Evolutionary conservation across 53 echinoderm and acorn worm genomes (phyloP).

Genomic region (Paracentrotus lividus): DNA sequence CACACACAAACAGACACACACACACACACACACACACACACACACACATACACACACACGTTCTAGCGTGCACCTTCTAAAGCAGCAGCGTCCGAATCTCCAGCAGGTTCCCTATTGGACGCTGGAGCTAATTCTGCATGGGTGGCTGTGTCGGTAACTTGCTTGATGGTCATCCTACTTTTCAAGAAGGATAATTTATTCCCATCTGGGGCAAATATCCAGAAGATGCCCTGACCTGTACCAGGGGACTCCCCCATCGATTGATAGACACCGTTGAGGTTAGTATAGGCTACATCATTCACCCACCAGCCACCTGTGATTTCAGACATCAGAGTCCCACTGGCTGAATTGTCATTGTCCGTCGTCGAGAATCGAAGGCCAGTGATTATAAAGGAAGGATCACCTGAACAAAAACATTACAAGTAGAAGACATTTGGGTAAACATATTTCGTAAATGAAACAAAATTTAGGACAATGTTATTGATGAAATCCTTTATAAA

Average conservation of each 20-base stretch:
- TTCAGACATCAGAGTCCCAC: not conserved
- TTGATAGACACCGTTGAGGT: constrained; percentile 59
- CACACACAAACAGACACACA: too few relatives aligned
- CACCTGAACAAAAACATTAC: not conserved
- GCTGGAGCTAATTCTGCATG: not conserved
- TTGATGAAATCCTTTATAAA: too few relatives aligned
- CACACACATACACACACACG: too few relatives aligned
- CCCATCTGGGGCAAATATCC: not conserved
- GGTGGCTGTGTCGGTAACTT: not conserved
- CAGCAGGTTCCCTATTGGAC: not conserved
- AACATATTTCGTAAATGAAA: too few relatives aligned
- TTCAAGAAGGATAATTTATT: not conserved
- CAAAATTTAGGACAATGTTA: too few relatives aligned
- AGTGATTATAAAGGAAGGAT: not conserved
- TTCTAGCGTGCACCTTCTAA: not conserved
- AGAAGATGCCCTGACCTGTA: not conserved
- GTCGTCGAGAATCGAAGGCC: constrained; percentile 40
- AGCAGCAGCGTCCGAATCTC: not conserved
- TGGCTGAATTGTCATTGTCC: constrained; percentile 20
- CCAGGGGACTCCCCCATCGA: not conserved
- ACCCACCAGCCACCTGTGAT: constrained; percentile 55
- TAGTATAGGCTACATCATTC: not conserved
- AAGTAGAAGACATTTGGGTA: too few relatives aligned
- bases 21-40: too few relatives aligned
- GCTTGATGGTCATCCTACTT: constrained; percentile 44